Conservation (phyloP, 1,140 invertebrate species). For the Saccostrea cuccullata region DNA sequence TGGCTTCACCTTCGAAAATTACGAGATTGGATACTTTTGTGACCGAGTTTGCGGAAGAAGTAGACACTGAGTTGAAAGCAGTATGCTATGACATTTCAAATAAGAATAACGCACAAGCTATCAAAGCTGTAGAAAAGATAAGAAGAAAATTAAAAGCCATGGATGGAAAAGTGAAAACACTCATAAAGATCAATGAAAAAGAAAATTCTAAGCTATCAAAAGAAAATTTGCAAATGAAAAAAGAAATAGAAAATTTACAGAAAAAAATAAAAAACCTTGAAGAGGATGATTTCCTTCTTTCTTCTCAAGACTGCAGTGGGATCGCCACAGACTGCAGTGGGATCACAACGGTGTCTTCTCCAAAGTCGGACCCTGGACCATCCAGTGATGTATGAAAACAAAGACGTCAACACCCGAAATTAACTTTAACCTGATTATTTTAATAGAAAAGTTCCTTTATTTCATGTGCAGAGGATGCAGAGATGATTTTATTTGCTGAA, state of each 20-base stretch:
- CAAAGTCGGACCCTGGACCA: no score
- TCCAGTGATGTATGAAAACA: no score
- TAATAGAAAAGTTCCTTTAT: no score
- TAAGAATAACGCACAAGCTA: not conserved
- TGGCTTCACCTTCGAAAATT: not conserved
- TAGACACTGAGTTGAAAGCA: not conserved
- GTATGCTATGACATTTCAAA: conserved; percentile 24
- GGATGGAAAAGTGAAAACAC: conserved; percentile 18
- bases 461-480: no score
- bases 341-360: no score
- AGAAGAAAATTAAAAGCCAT: conserved; percentile 21
- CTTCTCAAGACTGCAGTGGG: not conserved
- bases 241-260: not conserved
- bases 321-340: no score
- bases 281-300: conserved; percentile 18
- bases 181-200: not conserved
- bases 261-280: not conserved
- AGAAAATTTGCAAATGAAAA: conserved; percentile 16
- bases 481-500: no score
- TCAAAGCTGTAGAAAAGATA: not conserved
- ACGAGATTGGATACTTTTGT: not conserved
- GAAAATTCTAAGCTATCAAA: conserved; percentile 11
- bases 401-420: no score
- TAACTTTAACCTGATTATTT: no score
- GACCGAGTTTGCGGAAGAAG: not conserved